Evolutionary conservation across 2,888 invertebrate species (phyloP).

Genomic region (Dysmachus trigonus): DNA sequence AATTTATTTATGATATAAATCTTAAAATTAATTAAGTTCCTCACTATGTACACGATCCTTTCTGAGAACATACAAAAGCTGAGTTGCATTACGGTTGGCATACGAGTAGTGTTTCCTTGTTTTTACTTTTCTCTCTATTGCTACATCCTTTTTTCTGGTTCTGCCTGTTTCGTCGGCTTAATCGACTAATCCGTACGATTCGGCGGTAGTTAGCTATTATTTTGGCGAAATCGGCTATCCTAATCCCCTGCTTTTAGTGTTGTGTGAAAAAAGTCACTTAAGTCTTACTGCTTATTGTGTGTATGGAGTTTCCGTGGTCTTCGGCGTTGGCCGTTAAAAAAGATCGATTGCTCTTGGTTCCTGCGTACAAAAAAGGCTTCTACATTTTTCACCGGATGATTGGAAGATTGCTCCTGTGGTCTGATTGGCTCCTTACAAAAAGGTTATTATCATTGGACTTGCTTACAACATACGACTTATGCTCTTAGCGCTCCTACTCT

Average conservation of each 20-base stretch:
- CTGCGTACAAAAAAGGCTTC: neutral
- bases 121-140: too few relatives aligned
- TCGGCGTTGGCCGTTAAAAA: neutral
- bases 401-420: neutral
- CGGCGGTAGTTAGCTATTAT: slow-evolving; percentile 23
- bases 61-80: slow-evolving; percentile 22
- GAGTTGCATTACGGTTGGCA: slow-evolving; percentile 15
- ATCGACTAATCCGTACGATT: neutral
- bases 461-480: neutral
- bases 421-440: slow-evolving; percentile 15
- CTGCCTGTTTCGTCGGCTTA: neutral
- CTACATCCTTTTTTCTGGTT: neutral
- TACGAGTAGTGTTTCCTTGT: neutral
- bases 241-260: neutral
- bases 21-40: slow-evolving; percentile 5
- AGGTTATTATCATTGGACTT: neutral
- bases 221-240: neutral
- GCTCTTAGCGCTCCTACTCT: neutral
- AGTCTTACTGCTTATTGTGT: neutral
- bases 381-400: neutral
- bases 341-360: neutral
- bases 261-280: neutral
- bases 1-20: slow-evolving; percentile 32
- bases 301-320: neutral
- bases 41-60: slow-evolving; percentile 22